A percentile compares a stretch with the other conserved stretches of the same genome.
These are phyloP conservation scores for Danio choprae DNA, from an alignment of 2,797 vertebrate species.

Conservation along the genomic window DNA sequence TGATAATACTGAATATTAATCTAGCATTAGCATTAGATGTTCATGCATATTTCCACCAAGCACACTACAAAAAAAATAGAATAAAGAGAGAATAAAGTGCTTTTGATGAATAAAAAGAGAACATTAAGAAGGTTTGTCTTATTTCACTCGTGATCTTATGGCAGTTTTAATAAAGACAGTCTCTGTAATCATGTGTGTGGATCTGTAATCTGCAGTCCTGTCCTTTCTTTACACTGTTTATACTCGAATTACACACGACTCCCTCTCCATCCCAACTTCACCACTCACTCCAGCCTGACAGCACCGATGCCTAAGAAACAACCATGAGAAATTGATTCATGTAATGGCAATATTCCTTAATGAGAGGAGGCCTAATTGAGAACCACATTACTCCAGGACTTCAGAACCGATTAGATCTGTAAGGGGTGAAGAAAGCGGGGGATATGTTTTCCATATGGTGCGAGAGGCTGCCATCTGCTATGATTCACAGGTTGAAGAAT, in stretches of 20 bases:
- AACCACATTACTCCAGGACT: constrained; percentile 73
- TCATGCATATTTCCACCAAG: neutral
- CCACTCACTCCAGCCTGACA: constrained; percentile 62
- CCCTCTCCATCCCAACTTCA: neutral
- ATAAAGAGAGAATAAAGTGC: neutral
- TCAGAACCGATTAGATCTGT: constrained; percentile 77
- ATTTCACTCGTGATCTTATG: constrained; percentile 21
- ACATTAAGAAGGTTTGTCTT: constrained; percentile 19
- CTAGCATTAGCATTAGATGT: neutral
- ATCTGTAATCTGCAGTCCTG: constrained; percentile 31
- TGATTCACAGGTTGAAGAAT: constrained; percentile 69
- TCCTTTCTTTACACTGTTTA: constrained; percentile 32
- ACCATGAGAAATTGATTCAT: constrained; percentile 73
- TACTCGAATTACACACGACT: constrained; percentile 29
- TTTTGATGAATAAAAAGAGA: neutral
- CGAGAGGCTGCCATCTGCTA: constrained; percentile 77
- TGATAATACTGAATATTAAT: too few species aligned
- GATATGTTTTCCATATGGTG: constrained; percentile 76
- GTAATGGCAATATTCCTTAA: constrained; percentile 77
- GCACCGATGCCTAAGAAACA: constrained; percentile 55
- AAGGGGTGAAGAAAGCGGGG: constrained; percentile 70
- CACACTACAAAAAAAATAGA: neutral
- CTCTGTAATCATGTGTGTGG: constrained; percentile 41
- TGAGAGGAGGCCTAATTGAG: constrained; percentile 79
- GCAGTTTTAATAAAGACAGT: constrained; percentile 17